Conservation (phyloP, 2,113 vertebrate species). For the Mustelus asterias region DNA sequence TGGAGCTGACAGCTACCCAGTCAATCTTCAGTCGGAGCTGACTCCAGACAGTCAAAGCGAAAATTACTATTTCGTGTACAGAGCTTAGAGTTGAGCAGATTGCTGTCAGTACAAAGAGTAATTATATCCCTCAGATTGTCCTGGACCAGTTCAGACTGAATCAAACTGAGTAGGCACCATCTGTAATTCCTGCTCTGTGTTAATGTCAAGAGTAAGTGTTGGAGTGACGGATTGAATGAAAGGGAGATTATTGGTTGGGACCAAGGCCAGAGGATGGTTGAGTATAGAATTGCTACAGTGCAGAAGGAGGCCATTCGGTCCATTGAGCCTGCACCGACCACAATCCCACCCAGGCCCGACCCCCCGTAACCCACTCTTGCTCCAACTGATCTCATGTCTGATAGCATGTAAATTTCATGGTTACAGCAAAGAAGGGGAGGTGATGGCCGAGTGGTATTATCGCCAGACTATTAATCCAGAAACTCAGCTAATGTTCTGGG, state of each 20-base stretch:
- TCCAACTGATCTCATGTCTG: not conserved
- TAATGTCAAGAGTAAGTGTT: not conserved
- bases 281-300: not conserved
- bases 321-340: too few species aligned
- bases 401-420: not conserved
- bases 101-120: not conserved
- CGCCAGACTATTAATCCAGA: too few species aligned
- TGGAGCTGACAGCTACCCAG: too few species aligned
- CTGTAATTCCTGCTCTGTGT: not conserved
- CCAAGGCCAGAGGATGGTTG: not conserved
- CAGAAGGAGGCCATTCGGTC: too few species aligned
- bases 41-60: not conserved
- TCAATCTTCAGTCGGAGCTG: not conserved
- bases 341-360: too few species aligned
- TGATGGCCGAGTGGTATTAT: too few species aligned
- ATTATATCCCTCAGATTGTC: not conserved
- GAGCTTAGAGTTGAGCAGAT: not conserved
- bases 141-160: not conserved
- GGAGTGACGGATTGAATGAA: not conserved
- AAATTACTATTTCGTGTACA: not conserved
- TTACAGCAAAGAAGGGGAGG: too few species aligned
- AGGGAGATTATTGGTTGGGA: not conserved
- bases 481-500: too few species aligned
- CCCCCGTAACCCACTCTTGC: not conserved
- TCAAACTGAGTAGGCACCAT: not conserved